Conservation (phyloP, 1,140 invertebrate species). For the Drosophila aff. region DNA sequence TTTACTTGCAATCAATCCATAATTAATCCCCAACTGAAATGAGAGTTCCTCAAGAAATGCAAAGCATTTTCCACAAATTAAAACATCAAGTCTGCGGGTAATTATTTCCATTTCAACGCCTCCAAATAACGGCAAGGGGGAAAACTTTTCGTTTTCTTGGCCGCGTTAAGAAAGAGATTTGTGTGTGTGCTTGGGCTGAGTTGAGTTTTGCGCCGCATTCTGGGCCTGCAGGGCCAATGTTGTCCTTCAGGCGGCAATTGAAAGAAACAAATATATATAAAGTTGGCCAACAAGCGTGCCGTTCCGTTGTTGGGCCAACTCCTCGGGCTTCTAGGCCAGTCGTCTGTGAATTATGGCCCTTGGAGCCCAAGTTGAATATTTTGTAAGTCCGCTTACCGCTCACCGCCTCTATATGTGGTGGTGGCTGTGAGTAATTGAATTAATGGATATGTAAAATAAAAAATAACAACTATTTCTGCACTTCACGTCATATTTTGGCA, state of each 20-base stretch:
- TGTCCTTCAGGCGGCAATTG: conserved; percentile 75
- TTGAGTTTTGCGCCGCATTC: conserved; percentile 35
- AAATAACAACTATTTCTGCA: conserved; percentile 51
- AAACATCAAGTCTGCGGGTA: conserved; percentile 69
- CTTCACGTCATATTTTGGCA: conserved; percentile 70
- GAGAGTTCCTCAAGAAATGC: conserved; percentile 12
- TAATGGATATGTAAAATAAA: conserved; percentile 62
- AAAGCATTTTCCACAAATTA: conserved; percentile 40
- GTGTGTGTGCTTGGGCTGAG: conserved; percentile 24
- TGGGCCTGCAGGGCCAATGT: conserved; percentile 23
- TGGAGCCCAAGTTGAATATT: conserved; percentile 38
- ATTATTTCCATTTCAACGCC: conserved; percentile 77
- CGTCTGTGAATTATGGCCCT: conserved; percentile 76
- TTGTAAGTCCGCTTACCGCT: conserved; percentile 53
- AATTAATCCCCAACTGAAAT: conserved; percentile 21
- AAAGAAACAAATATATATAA: conserved; percentile 47
- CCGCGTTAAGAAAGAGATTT: conserved; percentile 49
- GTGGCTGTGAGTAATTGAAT: conserved; percentile 66
- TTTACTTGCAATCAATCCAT: conserved; percentile 16
- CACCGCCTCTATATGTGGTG: conserved; percentile 1
- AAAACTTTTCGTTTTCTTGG: conserved; percentile 55
- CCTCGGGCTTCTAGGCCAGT: conserved; percentile 70
- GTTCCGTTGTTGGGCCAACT: conserved; percentile 38
- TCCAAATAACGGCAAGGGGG: conserved; percentile 21
- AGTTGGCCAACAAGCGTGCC: conserved; percentile 52